Evolutionary conservation across 2,797 vertebrate species (phyloP), one percentile per base, ranked within the genome.

Genomic region (Eremophila alpestris): DNA sequence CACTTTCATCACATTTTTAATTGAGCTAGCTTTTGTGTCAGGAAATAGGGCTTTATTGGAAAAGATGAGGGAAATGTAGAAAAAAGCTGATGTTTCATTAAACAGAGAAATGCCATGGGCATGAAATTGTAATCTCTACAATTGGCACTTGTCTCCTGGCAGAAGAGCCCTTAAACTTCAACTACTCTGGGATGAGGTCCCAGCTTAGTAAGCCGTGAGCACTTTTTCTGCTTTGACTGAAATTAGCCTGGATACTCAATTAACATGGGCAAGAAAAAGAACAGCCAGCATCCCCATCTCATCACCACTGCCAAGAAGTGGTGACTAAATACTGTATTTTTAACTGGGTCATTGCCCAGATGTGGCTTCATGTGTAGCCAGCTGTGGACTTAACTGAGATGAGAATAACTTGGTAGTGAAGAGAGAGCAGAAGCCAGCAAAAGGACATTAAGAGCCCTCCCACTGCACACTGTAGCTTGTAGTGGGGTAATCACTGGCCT

Each of bases 41-140:
- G 56, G 52, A 76, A 84, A 60, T 89, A 70, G 14, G 34, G 26
- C 41, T 76, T 79, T 84, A 54, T 52, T 76, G 76, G 46, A 93
- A 84, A 87, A 85, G n/a, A 85, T 27, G 43, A 91, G n/a, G 36
- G 36, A 34, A 95, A 91, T 81, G 41, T 48, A 88, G 79, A 49
- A 83, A 65, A 76, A 84, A 87, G 59, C 40, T 92, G 78, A 87
- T 74, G 48, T 78, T 80, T 87, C 52, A 88, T 87, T 83, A 60
- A 78, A 68, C 41, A 87, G 74, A 96, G 54, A 94, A 76, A 38
- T 75, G 41, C 45, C 10, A 51, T 9, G 7, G 67, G 40, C 73
- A 91, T 88, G 54, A 94, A 93, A 91, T 7, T 51, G 32, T 65
- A 56, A 85, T 94, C 36, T 87, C 89, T 87, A 79, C 52, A 91